phyloP scores from a whole-genome alignment of 2,797 vertebrate genomes.

The Aphelocoma californica region DNA sequence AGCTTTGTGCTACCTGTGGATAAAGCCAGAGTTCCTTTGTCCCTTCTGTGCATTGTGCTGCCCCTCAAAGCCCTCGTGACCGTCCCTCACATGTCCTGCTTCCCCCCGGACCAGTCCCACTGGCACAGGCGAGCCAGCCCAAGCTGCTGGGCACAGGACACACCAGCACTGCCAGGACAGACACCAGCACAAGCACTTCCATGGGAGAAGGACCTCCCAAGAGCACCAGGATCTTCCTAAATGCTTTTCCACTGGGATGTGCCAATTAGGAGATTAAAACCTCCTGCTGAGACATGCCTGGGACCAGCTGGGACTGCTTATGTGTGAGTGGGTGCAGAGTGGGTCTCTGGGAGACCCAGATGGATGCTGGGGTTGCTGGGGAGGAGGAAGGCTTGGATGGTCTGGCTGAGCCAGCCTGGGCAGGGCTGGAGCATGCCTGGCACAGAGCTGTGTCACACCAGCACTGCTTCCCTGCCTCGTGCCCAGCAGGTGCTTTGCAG shows the following conservation, averaged over 20 bases:
- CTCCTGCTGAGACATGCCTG: conserved; percentile 33
- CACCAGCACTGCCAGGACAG: too few species aligned
- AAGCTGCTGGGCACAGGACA: fast-evolving
- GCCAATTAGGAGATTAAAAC: conserved; percentile 40
- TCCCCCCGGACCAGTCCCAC: neutral
- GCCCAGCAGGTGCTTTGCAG: neutral
- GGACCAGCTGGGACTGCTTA: conserved; percentile 32
- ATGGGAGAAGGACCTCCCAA: neutral
- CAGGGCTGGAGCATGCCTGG: fast-evolving
- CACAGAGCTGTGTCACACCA: fast-evolving
- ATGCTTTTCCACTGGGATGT: neutral
- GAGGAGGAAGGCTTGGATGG: neutral
- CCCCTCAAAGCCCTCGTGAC: neutral
- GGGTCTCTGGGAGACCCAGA: neutral
- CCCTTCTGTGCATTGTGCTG: neutral
- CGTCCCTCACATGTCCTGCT: neutral
- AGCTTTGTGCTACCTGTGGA: neutral
- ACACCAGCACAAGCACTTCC: neutral
- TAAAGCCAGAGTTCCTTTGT: neutral
- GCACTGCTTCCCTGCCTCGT: fast-evolving
- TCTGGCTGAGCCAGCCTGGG: neutral
- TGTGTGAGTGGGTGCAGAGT: conserved; percentile 1
- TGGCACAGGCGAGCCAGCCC: neutral
- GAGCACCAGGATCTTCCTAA: neutral
- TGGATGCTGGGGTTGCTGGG: neutral